Conservation (phyloP, 2,113 vertebrate species). For the Thymallus thymallus region DNA sequence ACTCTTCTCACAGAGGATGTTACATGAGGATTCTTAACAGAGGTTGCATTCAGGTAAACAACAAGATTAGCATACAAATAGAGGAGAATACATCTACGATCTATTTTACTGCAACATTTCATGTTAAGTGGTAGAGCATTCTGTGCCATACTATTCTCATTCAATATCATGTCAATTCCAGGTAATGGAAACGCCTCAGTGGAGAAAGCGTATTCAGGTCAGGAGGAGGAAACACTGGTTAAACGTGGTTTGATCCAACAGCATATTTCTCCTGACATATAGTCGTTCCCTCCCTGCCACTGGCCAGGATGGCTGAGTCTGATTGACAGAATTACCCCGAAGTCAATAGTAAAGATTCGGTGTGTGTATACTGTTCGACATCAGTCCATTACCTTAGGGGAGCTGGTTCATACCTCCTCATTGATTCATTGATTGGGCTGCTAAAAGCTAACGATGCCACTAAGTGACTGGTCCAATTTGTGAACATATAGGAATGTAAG, state of each 20-base stretch:
- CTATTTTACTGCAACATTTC: too few relatives aligned
- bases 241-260: constrained; percentile 39
- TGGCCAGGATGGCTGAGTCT: neutral
- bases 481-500: constrained; percentile 46
- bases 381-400: constrained; percentile 64
- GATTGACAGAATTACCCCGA: constrained; percentile 72
- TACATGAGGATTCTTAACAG: too few relatives aligned
- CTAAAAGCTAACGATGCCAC: constrained; percentile 78
- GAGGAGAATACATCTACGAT: too few relatives aligned
- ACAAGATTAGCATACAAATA: neutral
- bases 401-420: constrained; percentile 72
- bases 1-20: too few relatives aligned
- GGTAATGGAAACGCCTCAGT: too few relatives aligned
- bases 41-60: neutral
- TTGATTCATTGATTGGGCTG: constrained; percentile 69
- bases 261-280: constrained; percentile 68
- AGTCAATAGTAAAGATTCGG: constrained; percentile 71
- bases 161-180: too few relatives aligned
- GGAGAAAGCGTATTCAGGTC: too few relatives aligned
- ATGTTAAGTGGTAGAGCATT: too few relatives aligned
- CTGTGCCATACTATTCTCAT: too few relatives aligned
- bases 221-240: neutral
- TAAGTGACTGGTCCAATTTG: constrained; percentile 74
- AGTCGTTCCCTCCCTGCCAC: constrained; percentile 57
- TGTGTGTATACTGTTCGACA: constrained; percentile 17